Percentiles rank a stretch among this genome's conserved stretches.
Evolutionary conservation across 2,797 vertebrate species (phyloP).

Genomic region (Carcharodon carcharias): DNA sequence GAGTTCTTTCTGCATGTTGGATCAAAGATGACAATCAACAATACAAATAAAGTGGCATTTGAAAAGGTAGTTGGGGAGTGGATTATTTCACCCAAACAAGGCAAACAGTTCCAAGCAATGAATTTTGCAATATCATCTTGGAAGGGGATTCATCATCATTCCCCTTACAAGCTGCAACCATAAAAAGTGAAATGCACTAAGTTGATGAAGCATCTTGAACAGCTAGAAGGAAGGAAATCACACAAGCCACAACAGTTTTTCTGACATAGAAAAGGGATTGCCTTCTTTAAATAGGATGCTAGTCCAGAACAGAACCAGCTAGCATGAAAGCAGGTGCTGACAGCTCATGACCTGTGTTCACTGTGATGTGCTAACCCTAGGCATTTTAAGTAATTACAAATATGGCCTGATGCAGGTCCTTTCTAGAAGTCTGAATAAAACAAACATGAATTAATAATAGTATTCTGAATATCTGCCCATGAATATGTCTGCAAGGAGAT

Average conservation of each 20-base stretch:
- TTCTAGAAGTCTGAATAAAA: neutral
- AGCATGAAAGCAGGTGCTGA: neutral
- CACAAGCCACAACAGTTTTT: neutral
- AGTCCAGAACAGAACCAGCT: neutral
- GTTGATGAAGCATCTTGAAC: neutral
- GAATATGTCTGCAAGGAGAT: neutral
- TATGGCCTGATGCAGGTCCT: neutral
- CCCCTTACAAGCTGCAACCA: neutral
- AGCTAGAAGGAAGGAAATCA: neutral
- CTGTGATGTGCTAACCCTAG: neutral
- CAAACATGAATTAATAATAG: neutral
- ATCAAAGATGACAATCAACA: too few species aligned
- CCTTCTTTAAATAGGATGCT: neutral
- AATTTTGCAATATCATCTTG: neutral
- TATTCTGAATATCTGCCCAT: neutral
- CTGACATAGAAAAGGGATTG: neutral
- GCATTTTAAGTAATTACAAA: neutral
- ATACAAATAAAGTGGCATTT: too few species aligned
- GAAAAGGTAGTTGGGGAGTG: too few species aligned
- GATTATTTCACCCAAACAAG: neutral
- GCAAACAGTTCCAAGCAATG: neutral
- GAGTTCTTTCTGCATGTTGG: too few species aligned
- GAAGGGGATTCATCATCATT: neutral
- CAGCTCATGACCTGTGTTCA: neutral
- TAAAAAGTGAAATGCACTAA: neutral